Base-by-base conservation (phyloP, 2,888 invertebrate genomes). In the Synergus japonicus region DNA sequence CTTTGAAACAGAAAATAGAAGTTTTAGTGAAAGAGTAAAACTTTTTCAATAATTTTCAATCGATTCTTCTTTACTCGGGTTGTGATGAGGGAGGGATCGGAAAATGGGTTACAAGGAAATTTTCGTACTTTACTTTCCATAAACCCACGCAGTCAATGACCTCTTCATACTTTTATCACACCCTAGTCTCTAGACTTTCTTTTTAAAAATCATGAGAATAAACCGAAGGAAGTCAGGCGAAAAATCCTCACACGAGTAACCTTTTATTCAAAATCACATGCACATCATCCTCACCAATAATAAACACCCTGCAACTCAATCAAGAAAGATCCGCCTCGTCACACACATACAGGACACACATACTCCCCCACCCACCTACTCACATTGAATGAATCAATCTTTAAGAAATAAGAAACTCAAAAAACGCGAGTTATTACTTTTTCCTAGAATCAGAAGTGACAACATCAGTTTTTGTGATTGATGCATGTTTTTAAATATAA, bases 71-170 rank as follows among this genome's bases (percentile, higher is more conserved):
- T 4, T 4, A 60, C 12, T n/a, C n/a, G n/a, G 8, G n/a, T 9
- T n/a, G n/a, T n/a, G n/a, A n/a, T 60, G 5, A 22, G 22, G 18
- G 10, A 60, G 58, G 63, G 7, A 2, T 12, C 63, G 63, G 22
- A 63, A 22, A 63, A 63, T 73, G 18, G n/a, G 37, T 49, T 54
- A 73, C 41, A 58, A 29, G 13, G 5, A 29, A 73, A 73, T 73
- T 49, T 29, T 41, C 54, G 37, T 54, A 73, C 18, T 18, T 73
- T 46, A 66, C 22, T 73, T n/a, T n/a, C 49, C 46, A 73, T 49
- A 49, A 73, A 22, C 54, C 73, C 54, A 73, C 73, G 37, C 73
- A 73, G 54, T 73, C 73, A 73, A 49, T 73, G 54, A 73, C 54
- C 49, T 29, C 73, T 54, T 54, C n/a, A 58, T 15, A 54, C 49